Evolutionary conservation across 2,888 invertebrate genomes (phyloP), one percentile per base, ranked within the genome.

Genomic region (Craniophora ligustri): DNA sequence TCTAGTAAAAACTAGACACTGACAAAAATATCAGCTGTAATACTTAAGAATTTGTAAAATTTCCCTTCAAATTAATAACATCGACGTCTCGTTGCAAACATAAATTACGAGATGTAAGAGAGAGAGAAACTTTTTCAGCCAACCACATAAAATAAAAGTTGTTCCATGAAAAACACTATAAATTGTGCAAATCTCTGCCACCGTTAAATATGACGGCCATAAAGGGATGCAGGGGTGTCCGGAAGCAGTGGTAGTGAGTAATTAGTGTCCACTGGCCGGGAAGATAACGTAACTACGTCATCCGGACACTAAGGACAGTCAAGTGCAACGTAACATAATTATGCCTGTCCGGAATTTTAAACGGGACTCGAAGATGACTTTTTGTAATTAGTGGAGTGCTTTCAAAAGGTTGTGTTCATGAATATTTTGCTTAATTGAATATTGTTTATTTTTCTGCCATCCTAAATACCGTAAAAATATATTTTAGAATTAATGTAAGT

Each of bases 201-300:
- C 46, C 51, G 53, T 61, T 66, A 67, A 67, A 66, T 62, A 66
- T 66, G 62, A 53, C 42, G 46, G 35, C 38, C 48, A 56, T 56
- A 61, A 54, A 65, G 50, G 38, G 41, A 48, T 36, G 41, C 15
- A 31, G 55, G 54, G 49, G 50, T 55, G 50, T 46, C 62, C 61
- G 67, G 67, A 66, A 66, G 44, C 39, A 58, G 16, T 47, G 56
- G 56, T 61, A 66, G 53, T 62, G 61, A 67, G 57, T 62, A 61
- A 66, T 66, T 67, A 66, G 62, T 36, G 53, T 36, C 45, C 56
- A 39, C 48, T 48, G 56, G 40, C 30, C 41, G 44, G 51, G 31
- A 48, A 67, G 62, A 62, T 66, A 66, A 56, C 46, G 48, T 59
- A 48, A 65, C 63, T 53, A 38, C 59, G 59, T 51, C 65, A 65